Base-by-base conservation (phyloP, 2,113 vertebrate species). In the Ailurus styani region DNA sequence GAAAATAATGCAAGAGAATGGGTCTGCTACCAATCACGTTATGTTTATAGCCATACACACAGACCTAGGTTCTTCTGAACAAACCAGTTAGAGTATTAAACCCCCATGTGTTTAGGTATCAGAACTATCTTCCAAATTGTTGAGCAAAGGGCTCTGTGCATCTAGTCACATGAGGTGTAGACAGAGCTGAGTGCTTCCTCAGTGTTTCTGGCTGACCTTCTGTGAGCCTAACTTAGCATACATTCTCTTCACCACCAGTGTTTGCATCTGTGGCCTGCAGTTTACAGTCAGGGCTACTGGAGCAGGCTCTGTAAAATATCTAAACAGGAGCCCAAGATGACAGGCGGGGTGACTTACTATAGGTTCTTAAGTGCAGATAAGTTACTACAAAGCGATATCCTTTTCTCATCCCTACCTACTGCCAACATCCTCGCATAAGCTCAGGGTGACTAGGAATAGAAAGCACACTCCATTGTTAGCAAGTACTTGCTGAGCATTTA, bases 191-290 rank as follows among this genome's bases (percentile, higher is more conserved):
- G 29, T 45, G n/a, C 27, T 77, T 14, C 34, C 7, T 29, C 42
- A 3, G 1, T 25, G 52, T 66, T 70, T n/a, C 34, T 27, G 87
- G 0, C 0, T 31, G 23, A 0, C 0, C 37, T 25, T 79, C 37
- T 1, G 4, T 17, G 37, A 0, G 29, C 88, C 94, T 73, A 55
- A 18, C 37, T 60, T 95, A 86, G 20, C 23, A 3, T 21, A 60
- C 94, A 62, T 57, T 42, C 52, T 88, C 3, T 25, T n/a, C n/a
- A n/a, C n/a, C n/a, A n/a, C n/a, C n/a, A n/a, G n/a, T n/a, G n/a
- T n/a, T n/a, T 37, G 29, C 25, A 83, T 34, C 7, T 64, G 23
- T 17, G 47, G 55, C 31, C 73, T 40, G 0, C 31, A 17, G 13
- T 40, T 79, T 54, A 25, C 2, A 21, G 31, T 17, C 25, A 50